These are phyloP conservation scores for Tolypeutes matacus DNA, from an alignment of 2,797 vertebrate species.

Conservation along the genomic window DNA sequence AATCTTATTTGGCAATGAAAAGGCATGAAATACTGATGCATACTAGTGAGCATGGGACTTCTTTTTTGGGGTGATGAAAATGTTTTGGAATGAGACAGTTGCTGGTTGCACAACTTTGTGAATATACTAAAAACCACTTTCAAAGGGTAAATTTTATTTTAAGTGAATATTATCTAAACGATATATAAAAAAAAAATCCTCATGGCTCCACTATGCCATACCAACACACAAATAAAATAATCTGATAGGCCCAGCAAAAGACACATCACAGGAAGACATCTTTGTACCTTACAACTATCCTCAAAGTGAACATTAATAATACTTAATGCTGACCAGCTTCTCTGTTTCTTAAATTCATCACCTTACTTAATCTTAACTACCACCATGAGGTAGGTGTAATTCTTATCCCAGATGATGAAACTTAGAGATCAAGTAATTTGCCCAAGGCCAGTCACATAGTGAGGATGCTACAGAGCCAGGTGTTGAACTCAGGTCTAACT, in stretches of 20 bases:
- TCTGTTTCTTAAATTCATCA: neutral
- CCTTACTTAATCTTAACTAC: constrained; percentile 37
- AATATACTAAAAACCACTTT: constrained; percentile 53
- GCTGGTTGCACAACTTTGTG: constrained; percentile 24
- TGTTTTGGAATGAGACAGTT: constrained; percentile 10
- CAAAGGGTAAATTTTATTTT: constrained; percentile 50
- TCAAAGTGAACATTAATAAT: constrained; percentile 46
- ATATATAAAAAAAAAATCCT: constrained; percentile 3
- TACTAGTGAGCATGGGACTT: neutral
- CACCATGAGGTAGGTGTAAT: constrained; percentile 1
- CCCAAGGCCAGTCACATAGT: neutral
- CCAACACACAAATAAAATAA: constrained; percentile 51
- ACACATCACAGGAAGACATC: neutral
- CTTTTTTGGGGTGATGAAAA: constrained; percentile 36
- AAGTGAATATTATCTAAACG: constrained; percentile 13
- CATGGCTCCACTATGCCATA: neutral
- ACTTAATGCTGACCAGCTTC: constrained; percentile 4
- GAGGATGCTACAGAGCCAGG: constrained; percentile 16
- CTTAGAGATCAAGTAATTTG: constrained; percentile 49
- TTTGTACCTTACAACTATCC: neutral
- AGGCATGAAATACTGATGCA: neutral
- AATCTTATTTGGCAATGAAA: constrained; percentile 43
- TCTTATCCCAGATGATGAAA: constrained; percentile 41
- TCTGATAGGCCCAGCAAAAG: constrained; percentile 6
- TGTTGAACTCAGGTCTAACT: constrained; percentile 17